Conservation (phyloP, 2,113 vertebrate genomes). For the Eonycteris spelaea region DNA sequence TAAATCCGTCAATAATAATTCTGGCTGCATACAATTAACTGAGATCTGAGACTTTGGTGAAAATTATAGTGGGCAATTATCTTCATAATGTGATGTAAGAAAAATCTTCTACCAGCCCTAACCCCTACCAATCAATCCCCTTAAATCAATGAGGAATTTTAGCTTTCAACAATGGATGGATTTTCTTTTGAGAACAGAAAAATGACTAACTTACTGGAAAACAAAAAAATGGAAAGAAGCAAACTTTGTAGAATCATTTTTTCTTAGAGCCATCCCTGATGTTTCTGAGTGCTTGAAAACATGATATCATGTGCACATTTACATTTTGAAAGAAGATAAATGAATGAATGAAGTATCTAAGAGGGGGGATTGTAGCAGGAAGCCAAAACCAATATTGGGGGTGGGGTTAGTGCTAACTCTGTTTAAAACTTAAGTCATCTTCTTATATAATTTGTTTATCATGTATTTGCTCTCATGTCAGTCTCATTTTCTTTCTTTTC, state of each 20-base stretch:
- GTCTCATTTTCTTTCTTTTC: background rate
- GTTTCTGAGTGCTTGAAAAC: background rate
- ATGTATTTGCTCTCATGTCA: accelerated
- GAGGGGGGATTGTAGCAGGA: background rate
- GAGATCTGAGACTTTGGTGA: background rate
- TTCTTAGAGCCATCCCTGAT: background rate
- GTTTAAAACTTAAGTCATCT: background rate
- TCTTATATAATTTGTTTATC: background rate
- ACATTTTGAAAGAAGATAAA: background rate
- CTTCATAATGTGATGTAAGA: background rate
- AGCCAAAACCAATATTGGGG: background rate
- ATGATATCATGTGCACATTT: background rate
- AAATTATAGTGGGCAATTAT: background rate
- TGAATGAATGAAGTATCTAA: background rate
- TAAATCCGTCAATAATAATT: background rate
- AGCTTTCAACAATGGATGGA: background rate
- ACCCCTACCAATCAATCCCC: accelerated
- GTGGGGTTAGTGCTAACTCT: background rate
- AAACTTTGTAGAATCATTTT: background rate
- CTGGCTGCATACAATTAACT: background rate
- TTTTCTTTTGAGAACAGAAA: background rate
- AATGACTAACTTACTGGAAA: background rate
- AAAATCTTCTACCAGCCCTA: background rate
- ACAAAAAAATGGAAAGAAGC: background rate
- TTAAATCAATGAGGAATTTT: background rate